phyloP scores from a whole-genome alignment of 2,888 invertebrate genomes.

The Acanthosoma haemorrhoidale region DNA sequence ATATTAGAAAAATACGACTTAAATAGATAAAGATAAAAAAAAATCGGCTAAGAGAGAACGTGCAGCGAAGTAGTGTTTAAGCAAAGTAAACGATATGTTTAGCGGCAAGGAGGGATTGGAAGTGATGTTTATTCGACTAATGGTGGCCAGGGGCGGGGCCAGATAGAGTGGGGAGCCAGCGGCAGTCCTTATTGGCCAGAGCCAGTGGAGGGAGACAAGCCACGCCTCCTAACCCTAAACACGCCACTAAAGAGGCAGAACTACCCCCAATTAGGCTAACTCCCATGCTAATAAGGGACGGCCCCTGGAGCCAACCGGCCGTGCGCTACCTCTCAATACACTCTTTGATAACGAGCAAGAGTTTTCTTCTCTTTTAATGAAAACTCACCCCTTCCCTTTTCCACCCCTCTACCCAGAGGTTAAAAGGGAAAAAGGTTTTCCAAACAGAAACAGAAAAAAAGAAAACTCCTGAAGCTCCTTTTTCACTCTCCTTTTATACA shows the following conservation, averaged over 20 bases:
- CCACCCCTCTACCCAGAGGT: too few relatives aligned
- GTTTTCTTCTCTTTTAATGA: constrained; percentile 14
- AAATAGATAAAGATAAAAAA: too few relatives aligned
- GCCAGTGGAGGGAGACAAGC: background rate
- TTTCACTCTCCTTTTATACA: too few relatives aligned
- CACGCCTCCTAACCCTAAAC: constrained; percentile 7
- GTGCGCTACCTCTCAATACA: background rate
- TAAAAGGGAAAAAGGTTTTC: background rate
- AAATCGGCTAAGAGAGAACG: too few relatives aligned
- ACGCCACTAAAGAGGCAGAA: constrained; percentile 25
- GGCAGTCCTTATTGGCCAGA: background rate
- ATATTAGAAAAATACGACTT: background rate
- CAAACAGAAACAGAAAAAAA: constrained; percentile 5
- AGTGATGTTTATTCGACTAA: constrained; percentile 22
- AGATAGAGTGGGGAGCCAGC: background rate
- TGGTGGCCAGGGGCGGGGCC: constrained; percentile 18
- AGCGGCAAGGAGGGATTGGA: background rate
- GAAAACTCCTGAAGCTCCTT: background rate
- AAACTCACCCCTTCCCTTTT: too few relatives aligned
- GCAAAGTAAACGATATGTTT: constrained; percentile 29
- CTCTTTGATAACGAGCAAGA: constrained; percentile 12
- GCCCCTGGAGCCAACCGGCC: background rate
- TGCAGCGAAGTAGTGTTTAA: constrained; percentile 10
- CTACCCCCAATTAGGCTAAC: constrained; percentile 29
- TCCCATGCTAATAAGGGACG: constrained; percentile 18